phyloP scores from a whole-genome alignment of 1,140 invertebrate genomes.

The Ditylenchus dipsaci region DNA sequence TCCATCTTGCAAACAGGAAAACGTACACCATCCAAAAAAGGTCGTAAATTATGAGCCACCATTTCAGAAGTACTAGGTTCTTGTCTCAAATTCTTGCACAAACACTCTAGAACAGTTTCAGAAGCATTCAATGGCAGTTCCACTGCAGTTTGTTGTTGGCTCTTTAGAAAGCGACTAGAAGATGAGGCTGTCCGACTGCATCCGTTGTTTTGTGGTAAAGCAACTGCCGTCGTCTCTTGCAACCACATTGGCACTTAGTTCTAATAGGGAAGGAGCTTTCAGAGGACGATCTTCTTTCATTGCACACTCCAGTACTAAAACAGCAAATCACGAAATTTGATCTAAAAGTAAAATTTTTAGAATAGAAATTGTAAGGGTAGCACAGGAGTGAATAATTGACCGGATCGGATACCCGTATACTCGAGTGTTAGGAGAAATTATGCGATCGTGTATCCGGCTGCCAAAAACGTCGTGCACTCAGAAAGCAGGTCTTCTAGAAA shows the following conservation, averaged over 20 bases:
- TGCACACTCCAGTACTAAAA: too few species aligned
- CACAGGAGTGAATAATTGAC: too few species aligned
- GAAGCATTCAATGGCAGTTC: not conserved
- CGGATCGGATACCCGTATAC: too few species aligned
- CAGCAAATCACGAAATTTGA: too few species aligned
- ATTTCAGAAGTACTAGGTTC: not conserved
- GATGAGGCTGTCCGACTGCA: not conserved
- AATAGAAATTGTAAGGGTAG: too few species aligned
- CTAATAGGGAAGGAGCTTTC: slow-evolving; percentile 22
- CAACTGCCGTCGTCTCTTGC: slow-evolving; percentile 14
- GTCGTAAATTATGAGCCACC: not conserved
- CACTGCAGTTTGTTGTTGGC: not conserved
- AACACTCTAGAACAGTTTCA: not conserved
- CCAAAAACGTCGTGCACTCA: too few species aligned
- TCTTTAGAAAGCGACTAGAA: not conserved
- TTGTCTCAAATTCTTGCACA: not conserved
- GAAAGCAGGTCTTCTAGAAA: too few species aligned
- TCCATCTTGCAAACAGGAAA: not conserved
- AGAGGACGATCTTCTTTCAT: slow-evolving; percentile 13
- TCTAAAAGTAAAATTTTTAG: too few species aligned
- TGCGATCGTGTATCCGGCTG: too few species aligned
- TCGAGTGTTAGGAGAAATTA: too few species aligned
- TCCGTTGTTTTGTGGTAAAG: not conserved
- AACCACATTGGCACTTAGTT: slow-evolving; percentile 24
- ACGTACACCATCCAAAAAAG: not conserved